Evolutionary conservation across 2,797 vertebrate species (phyloP).

Genomic region (Hippoglossus hippoglossus): DNA sequence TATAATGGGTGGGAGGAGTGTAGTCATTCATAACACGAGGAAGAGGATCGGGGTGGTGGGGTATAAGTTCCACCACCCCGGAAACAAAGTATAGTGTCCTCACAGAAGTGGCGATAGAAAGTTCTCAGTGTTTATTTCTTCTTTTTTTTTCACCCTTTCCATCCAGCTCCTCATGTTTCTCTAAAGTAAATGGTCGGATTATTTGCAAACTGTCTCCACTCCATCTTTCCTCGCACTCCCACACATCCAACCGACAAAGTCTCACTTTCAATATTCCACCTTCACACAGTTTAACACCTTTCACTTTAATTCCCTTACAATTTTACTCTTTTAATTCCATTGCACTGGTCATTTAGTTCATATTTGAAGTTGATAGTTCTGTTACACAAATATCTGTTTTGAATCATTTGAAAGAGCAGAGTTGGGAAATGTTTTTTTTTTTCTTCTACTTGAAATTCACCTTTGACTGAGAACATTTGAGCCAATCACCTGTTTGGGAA

Average conservation of each 20-base stretch:
- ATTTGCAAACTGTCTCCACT: too few species aligned
- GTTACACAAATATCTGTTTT: too few species aligned
- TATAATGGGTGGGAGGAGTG: conserved; percentile 62
- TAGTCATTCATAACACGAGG: conserved; percentile 62
- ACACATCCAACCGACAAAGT: not conserved
- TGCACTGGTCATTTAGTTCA: not conserved
- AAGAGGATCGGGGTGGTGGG: conserved; percentile 26
- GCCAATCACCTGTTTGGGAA: not conserved
- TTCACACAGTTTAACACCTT: not conserved
- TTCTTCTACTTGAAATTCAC: too few species aligned
- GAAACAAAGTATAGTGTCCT: not conserved
- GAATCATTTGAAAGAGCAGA: not conserved
- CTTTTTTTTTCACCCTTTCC: too few species aligned
- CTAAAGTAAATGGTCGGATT: too few species aligned
- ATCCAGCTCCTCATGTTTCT: too few species aligned
- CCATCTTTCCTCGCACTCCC: not conserved
- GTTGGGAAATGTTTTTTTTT: too few species aligned
- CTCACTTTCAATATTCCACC: not conserved
- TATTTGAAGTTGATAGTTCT: not conserved
- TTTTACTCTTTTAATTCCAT: not conserved
- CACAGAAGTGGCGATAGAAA: too few species aligned
- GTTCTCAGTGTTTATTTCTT: too few species aligned
- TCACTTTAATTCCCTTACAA: not conserved
- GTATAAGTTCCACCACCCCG: too few species aligned
- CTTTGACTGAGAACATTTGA: not conserved